A percentile compares a stretch with the other conserved stretches of the same genome.
phyloP scores from a whole-genome alignment of 2,888 invertebrate species.

The Agelastica alni region DNA sequence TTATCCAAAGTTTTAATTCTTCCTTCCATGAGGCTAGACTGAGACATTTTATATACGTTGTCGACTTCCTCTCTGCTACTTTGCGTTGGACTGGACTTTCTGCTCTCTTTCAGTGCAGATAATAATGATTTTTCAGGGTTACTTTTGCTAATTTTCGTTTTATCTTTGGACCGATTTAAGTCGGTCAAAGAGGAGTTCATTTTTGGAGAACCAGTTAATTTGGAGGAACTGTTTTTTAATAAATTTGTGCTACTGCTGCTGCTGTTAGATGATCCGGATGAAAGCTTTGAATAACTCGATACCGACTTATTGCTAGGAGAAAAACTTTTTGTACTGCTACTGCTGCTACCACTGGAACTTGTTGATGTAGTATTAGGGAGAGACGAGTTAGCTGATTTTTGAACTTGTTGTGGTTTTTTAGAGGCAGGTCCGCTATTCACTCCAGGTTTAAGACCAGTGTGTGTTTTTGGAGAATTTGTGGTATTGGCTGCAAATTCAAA shows the following conservation, averaged over 20 bases:
- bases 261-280: conserved; percentile 25
- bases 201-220: conserved; percentile 63
- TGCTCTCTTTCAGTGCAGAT: conserved; percentile 62
- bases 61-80: conserved; percentile 69
- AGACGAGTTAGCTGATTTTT: conserved; percentile 45
- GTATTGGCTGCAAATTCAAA: conserved; percentile 24
- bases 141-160: conserved; percentile 65
- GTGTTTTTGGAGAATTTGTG: conserved; percentile 76
- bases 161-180: conserved; percentile 65
- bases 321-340: conserved; percentile 31
- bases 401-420: conserved; percentile 70
- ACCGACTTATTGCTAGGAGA: conserved; percentile 34
- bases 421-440: conserved; percentile 87
- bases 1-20: conserved; percentile 79
- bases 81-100: conserved; percentile 70
- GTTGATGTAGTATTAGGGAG: conserved; percentile 8
- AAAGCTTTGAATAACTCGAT: conserved; percentile 27
- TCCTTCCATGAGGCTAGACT: conserved; percentile 68
- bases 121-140: conserved; percentile 69
- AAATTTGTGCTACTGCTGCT: conserved; percentile 26
- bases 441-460: conserved; percentile 81
- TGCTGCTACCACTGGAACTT: conserved; percentile 28
- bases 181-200: conserved; percentile 58
- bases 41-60: conserved; percentile 65
- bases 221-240: conserved; percentile 35